These are phyloP conservation scores for Deladenus siricidicola DNA, from an alignment of 2,888 invertebrate genomes.

Conservation along the genomic window DNA sequence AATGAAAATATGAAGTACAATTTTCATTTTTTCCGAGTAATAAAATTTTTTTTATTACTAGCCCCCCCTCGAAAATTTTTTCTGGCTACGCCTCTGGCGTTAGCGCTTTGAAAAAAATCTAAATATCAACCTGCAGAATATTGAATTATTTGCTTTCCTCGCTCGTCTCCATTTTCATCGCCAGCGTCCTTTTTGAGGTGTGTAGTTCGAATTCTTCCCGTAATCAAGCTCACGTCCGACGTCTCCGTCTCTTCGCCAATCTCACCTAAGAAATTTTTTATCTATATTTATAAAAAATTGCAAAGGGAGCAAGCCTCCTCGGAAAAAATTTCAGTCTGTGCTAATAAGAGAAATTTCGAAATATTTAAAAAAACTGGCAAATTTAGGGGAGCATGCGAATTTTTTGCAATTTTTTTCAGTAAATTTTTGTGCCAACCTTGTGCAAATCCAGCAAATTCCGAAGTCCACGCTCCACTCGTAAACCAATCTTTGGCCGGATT, in stretches of 20 bases:
- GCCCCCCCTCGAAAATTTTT: too few relatives aligned
- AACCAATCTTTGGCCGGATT: slow-evolving; percentile 58
- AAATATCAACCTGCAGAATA: slow-evolving; percentile 26
- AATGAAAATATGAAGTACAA: too few relatives aligned
- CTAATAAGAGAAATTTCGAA: not conserved
- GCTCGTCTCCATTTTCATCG: slow-evolving; percentile 11
- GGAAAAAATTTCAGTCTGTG: not conserved
- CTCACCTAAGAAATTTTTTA: slow-evolving; percentile 17
- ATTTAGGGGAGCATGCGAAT: slow-evolving; percentile 49
- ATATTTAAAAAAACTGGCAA: slow-evolving; percentile 38
- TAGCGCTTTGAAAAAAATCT: too few relatives aligned
- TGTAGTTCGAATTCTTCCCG: slow-evolving; percentile 39
- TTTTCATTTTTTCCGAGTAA: too few relatives aligned
- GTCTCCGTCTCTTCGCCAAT: slow-evolving; percentile 28
- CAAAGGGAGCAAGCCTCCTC: not conserved
- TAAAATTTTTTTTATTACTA: too few relatives aligned
- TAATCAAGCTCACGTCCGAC: slow-evolving; percentile 45
- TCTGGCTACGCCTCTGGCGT: too few relatives aligned
- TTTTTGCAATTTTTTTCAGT: not conserved
- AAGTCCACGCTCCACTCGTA: slow-evolving; percentile 37
- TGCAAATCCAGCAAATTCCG: slow-evolving; percentile 40
- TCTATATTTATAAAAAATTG: not conserved
- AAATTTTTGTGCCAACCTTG: slow-evolving; percentile 34
- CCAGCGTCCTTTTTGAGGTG: not conserved
- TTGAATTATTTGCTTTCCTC: slow-evolving; percentile 23